phyloP scores from a whole-genome alignment of 2,797 vertebrate species.

The Lepus oiostolus region DNA sequence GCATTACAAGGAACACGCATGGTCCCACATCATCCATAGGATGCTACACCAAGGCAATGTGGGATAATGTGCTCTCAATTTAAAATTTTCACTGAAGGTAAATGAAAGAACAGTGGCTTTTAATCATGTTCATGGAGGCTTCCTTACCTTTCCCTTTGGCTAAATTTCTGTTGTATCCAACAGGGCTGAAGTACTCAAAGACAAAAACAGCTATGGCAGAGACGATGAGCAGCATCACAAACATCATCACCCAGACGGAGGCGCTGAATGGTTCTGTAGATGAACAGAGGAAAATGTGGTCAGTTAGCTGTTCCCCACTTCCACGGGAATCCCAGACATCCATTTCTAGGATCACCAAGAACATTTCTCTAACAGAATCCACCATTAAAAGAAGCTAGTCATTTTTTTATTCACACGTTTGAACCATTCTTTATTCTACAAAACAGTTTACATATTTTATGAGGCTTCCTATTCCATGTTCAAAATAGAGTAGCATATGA shows the following conservation, averaged over 20 bases:
- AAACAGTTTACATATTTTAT: conserved; percentile 4
- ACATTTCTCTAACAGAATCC: not conserved
- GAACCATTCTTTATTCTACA: not conserved
- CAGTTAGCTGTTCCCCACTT: conserved; percentile 31
- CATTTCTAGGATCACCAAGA: not conserved
- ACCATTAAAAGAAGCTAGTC: not conserved
- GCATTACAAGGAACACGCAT: not conserved
- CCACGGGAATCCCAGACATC: conserved; percentile 46
- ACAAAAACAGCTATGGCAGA: conserved; percentile 99
- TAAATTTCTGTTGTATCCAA: conserved; percentile 98
- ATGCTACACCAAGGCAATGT: not conserved
- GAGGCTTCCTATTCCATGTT: not conserved
- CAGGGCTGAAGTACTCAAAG: conserved; percentile 98
- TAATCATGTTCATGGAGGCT: not conserved
- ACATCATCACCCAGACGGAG: conserved; percentile 99
- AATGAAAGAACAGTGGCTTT: not conserved
- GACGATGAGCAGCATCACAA: conserved; percentile 98
- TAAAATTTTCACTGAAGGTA: not conserved
- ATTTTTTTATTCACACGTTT: not conserved
- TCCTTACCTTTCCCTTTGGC: conserved; percentile 96
- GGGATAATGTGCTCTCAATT: not conserved
- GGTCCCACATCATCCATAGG: not conserved
- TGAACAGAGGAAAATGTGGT: conserved; percentile 70
- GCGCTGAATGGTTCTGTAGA: conserved; percentile 98
- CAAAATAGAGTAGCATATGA: conserved; percentile 67